These are phyloP conservation scores for Simalia tracyae DNA, from an alignment of 2,797 vertebrate genomes.

Conservation along the genomic window DNA sequence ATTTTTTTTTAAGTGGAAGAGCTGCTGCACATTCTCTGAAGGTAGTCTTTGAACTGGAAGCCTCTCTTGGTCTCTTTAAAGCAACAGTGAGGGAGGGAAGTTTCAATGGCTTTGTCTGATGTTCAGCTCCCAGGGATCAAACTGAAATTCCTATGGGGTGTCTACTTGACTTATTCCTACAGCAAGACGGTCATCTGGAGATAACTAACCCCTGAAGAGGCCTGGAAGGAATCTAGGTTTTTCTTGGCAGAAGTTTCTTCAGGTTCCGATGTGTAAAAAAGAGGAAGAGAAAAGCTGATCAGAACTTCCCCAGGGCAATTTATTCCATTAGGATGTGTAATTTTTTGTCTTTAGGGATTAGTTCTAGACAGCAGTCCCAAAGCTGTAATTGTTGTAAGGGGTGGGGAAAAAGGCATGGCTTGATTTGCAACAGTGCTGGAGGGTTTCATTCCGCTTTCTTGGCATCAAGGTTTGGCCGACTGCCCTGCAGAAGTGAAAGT, in stretches of 20 bases:
- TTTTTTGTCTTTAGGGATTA: neutral
- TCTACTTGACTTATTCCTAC: slow-evolving; percentile 9
- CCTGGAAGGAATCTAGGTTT: neutral
- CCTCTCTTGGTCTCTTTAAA: neutral
- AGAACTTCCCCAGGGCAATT: neutral
- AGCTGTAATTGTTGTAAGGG: neutral
- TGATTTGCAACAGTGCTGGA: neutral
- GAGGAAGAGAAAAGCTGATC: neutral
- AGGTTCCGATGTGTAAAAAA: neutral
- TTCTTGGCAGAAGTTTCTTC: neutral
- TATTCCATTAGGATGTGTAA: neutral
- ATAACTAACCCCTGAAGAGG: neutral
- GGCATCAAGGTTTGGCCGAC: neutral
- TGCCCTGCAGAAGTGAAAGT: neutral
- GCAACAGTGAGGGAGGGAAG: neutral
- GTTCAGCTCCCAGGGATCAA: neutral
- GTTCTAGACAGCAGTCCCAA: neutral
- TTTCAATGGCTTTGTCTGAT: neutral
- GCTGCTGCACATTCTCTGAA: neutral
- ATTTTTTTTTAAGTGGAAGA: neutral
- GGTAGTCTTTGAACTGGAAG: slow-evolving; percentile 15
- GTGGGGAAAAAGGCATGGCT: neutral
- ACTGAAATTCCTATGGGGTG: neutral
- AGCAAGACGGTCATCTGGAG: neutral
- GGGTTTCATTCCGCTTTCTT: neutral